Base-by-base conservation (phyloP, 2,797 vertebrate species). In the Sebastes minor region DNA sequence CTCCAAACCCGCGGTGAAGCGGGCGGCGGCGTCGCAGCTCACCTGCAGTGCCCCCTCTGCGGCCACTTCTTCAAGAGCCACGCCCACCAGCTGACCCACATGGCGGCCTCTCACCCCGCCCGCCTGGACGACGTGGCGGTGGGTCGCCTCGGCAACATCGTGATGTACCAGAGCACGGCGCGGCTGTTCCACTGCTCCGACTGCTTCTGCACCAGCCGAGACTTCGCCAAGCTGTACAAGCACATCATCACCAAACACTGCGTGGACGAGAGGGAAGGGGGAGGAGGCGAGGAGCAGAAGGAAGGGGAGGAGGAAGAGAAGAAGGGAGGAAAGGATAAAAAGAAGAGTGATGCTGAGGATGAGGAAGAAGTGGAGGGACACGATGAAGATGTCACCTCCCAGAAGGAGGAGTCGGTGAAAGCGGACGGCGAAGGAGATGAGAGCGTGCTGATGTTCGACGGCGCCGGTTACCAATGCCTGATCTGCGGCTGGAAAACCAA, bases 201-300 rank as follows among this genome's bases (percentile, higher is more conserved):
- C 18, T 95, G 94, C 35, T 94, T 94, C 84, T 88, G 46, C 86
- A 94, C 92, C 23, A 32, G 73, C 81, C 14, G 76, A 2, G 90
- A 93, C 74, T 95, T 95, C 82, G 74, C 25, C 81, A 92, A 89
- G 6, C 74, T 95, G 2, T 94, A 89, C 85, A 83, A 84, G 3
- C 93, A 94, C 84, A 42, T 94, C 78, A 81, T 94, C 80, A 16
- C 82, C 64, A 82, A 64, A 1, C 93, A 94, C 91, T 94, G 93
- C 38, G 16, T 62, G 53, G 83, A 89, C 2, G 18, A 78, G n/a
- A 61, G 52, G 49, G 80, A 28, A 9, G 75, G 4, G 2, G 76
- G 52, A 5, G 63, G 20, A 3, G 64, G 30, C 5, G 30, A 20
- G 7, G 56, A 22, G 27, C 32, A 11, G 56, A n/a, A 18, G 27